phyloP scores from a whole-genome alignment of 2,888 invertebrate species.

The Lasioglossum marginatum region DNA sequence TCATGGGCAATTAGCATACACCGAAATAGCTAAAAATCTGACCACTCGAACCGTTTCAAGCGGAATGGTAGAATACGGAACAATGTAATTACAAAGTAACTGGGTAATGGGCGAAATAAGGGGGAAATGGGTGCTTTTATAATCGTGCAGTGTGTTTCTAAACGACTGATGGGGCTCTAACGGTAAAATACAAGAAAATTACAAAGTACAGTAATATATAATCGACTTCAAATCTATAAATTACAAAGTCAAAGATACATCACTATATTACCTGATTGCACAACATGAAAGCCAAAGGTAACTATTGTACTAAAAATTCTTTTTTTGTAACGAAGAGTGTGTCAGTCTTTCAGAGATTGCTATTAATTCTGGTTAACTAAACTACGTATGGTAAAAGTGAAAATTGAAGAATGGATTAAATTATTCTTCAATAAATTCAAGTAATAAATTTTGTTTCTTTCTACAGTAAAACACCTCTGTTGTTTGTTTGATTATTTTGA shows the following conservation, averaged over 20 bases:
- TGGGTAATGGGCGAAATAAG: background rate
- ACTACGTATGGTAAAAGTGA: background rate
- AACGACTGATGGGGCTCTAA: background rate
- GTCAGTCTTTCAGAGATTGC: too few relatives aligned
- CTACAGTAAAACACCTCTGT: too few relatives aligned
- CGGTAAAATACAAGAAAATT: background rate
- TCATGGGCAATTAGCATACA: background rate
- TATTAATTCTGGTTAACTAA: background rate
- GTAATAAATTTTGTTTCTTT: background rate
- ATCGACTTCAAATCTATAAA: background rate
- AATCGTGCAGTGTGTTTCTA: background rate
- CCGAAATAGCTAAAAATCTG: slow-evolving; percentile 16
- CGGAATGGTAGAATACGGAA: background rate
- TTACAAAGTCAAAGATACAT: background rate
- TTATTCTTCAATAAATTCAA: background rate
- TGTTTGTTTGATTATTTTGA: too few relatives aligned
- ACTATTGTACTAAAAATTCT: background rate
- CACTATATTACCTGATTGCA: background rate
- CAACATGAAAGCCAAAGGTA: background rate
- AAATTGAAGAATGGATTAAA: background rate
- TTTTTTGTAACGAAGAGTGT: background rate
- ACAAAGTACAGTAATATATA: background rate
- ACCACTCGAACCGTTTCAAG: background rate
- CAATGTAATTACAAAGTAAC: background rate
- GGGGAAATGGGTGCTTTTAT: background rate